Evolutionary conservation across 2,888 invertebrate species (phyloP).

Genomic region (Trachelus stipa): DNA sequence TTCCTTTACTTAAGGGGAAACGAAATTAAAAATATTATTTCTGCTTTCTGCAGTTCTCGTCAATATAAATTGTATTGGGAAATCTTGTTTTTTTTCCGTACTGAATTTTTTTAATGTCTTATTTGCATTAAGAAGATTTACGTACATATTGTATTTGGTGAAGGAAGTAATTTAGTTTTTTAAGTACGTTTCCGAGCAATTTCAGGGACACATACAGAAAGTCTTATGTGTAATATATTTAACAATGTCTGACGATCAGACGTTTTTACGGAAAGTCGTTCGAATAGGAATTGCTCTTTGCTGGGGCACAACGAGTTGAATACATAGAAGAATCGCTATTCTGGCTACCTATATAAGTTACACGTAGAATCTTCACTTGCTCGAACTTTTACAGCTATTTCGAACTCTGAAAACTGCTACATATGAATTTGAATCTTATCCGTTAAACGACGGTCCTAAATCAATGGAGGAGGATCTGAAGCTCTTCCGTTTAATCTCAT

Average conservation of each 20-base stretch:
- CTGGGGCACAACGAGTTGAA: slow-evolving; percentile 24
- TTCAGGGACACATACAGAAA: neutral
- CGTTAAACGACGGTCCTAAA: neutral
- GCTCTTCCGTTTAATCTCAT: neutral
- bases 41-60: neutral
- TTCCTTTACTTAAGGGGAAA: neutral
- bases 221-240: slow-evolving; percentile 45
- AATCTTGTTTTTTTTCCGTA: neutral
- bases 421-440: neutral
- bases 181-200: neutral
- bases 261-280: slow-evolving; percentile 62
- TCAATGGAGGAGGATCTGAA: neutral
- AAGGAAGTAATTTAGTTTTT: neutral
- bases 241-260: slow-evolving; percentile 52
- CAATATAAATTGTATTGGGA: neutral
- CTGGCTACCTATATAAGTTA: neutral
- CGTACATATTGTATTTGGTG: neutral
- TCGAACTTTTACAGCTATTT: slow-evolving; percentile 39
- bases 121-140: neutral
- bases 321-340: slow-evolving; percentile 32
- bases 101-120: neutral
- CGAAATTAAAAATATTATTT: neutral
- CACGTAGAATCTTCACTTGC: slow-evolving; percentile 13
- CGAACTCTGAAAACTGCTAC: slow-evolving; percentile 5
- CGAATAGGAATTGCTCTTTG: slow-evolving; percentile 61